Base-by-base conservation (phyloP, 2,888 invertebrate species). In the Acholoe squamosa region DNA sequence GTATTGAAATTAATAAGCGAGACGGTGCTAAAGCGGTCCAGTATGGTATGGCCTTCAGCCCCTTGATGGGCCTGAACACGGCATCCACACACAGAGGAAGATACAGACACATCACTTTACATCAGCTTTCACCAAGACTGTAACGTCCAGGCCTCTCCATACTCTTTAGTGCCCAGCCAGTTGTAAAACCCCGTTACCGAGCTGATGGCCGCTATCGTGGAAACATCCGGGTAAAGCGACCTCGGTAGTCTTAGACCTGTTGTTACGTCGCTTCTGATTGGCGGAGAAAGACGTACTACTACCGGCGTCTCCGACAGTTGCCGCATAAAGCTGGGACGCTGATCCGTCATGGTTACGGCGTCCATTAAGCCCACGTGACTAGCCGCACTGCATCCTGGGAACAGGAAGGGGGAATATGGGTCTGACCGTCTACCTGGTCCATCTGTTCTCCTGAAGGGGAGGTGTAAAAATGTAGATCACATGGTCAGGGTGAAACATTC, bases 221-320 rank as follows among this genome's bases (percentile, higher is more conserved):
- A 14, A 71, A 71, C 71, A 71, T 71, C 71, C 71, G 71, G 71
- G 28, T 71, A 28, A 25, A 28, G 31, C 71, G 71, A 71, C 71
- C 71, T 71, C 71, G 19, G 25, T 71, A 28, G 71, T 71, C 31
- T 28, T 14, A 71, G 28, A 28, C 28, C 25, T 71, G 71, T 71
- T 71, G 71, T 71, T 71, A 71, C 71, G 71, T 71, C 71, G 71
- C 28, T 16, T 71, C 71, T 71, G 71, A 71, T 71, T 71, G 71
- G 71, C 14, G 12, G 28, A 28, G 71, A 71, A 71, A n/a, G 71
- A 71, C 25, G 71, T 28, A 71, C 28, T 25, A 71, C 71, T 71
- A 71, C 71, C 71, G 71, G 71, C 71, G 71, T 71, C 71, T n/a
- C 71, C 71, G 71, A 28, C 71, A 71, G 71, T 3, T 71, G 71